phyloP scores from a whole-genome alignment of 2,113 vertebrate species.

The Pluvialis apricaria region DNA sequence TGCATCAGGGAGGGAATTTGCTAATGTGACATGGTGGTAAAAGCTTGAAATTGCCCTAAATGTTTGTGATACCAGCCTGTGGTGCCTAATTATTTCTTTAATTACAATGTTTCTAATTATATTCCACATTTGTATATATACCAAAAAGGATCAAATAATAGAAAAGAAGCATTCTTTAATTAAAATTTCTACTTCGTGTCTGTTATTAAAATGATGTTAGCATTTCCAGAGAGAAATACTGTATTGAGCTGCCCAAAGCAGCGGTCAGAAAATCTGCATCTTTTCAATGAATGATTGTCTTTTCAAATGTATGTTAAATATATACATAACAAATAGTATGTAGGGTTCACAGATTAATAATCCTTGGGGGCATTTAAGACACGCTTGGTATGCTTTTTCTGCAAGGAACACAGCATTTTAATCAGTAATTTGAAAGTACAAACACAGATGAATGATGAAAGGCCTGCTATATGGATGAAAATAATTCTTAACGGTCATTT shows the following conservation, averaged over 20 bases:
- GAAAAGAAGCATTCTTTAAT: conserved; percentile 15
- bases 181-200: conserved; percentile 31
- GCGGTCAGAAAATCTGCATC: conserved; percentile 20
- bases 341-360: not conserved
- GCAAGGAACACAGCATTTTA: not conserved
- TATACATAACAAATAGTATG: not conserved
- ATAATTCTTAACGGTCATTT: not conserved
- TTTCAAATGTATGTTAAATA: not conserved
- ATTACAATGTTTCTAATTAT: conserved; percentile 41
- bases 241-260: not conserved
- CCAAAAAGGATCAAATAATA: not conserved
- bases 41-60: conserved; percentile 47
- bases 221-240: not conserved
- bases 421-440: not conserved
- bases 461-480: not conserved
- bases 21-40: conserved; percentile 28
- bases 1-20: conserved; percentile 28
- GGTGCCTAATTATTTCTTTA: conserved; percentile 63
- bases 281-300: not conserved
- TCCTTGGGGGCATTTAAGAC: not conserved
- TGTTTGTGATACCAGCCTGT: not conserved
- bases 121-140: conserved; percentile 25
- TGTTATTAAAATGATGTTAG: conserved; percentile 41
- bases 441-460: not conserved
- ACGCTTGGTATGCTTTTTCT: not conserved